A percentile compares a stretch with the other conserved stretches of the same genome.
Conservation (phyloP, 2,888 invertebrate genomes). For the Acleris holmiana region DNA sequence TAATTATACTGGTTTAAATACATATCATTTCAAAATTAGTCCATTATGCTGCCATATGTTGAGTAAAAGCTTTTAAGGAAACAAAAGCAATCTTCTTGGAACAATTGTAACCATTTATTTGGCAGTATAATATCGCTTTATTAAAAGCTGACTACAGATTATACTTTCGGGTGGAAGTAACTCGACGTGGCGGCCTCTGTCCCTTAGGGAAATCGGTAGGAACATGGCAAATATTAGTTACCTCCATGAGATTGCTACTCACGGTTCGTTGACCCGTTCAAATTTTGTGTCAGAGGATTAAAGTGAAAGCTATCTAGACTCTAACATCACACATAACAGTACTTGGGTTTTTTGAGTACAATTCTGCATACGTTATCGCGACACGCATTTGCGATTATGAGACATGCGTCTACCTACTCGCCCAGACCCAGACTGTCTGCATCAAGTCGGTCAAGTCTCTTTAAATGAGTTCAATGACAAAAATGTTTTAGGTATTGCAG, state of each 20-base stretch:
- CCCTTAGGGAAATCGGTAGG: slow-evolving; percentile 72
- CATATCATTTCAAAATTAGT: slow-evolving; percentile 17
- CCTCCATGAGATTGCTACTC: slow-evolving; percentile 63
- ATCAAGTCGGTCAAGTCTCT: slow-evolving; percentile 4
- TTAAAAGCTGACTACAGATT: slow-evolving; percentile 44
- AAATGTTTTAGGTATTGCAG: no score
- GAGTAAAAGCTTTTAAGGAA: background rate
- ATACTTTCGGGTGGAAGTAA: slow-evolving; percentile 71
- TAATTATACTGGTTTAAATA: slow-evolving; percentile 21
- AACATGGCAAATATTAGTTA: slow-evolving; percentile 79
- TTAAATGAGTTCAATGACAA: background rate
- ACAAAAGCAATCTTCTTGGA: background rate
- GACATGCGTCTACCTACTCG: slow-evolving; percentile 29
- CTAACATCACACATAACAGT: slow-evolving; percentile 50
- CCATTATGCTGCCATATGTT: slow-evolving; percentile 15
- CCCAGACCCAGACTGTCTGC: slow-evolving; percentile 15
- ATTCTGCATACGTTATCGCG: slow-evolving; percentile 45
- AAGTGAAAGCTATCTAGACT: slow-evolving; percentile 58
- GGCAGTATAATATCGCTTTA: slow-evolving; percentile 20
- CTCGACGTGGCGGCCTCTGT: slow-evolving; percentile 62
- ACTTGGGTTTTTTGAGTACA: slow-evolving; percentile 44
- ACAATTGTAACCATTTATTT: slow-evolving; percentile 19
- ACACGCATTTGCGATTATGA: slow-evolving; percentile 40
- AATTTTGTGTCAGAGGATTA: slow-evolving; percentile 65
- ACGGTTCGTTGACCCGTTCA: slow-evolving; percentile 75